Evolutionary conservation across 2,113 vertebrate species (phyloP).

Genomic region (Clarias macrocephalus): DNA sequence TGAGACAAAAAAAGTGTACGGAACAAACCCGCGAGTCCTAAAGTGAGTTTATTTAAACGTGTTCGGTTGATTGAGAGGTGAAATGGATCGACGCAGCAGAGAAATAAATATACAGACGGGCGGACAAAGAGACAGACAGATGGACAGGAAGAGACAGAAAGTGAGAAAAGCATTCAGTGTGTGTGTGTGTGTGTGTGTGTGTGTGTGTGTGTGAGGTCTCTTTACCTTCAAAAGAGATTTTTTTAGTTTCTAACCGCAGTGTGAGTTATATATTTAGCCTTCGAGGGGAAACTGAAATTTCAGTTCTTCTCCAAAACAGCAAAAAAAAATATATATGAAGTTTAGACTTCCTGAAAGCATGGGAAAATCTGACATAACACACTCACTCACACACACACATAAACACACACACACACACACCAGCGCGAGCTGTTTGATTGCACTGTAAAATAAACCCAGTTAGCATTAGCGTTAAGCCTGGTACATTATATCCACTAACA

Average conservation of each 20-base stretch:
- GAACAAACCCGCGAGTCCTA: background rate
- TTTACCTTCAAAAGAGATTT: background rate
- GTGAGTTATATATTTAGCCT: constrained; percentile 9
- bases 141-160: too few relatives aligned
- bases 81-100: background rate
- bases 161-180: background rate
- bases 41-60: background rate
- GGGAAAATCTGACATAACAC: background rate
- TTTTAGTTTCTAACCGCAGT: background rate
- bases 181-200: background rate
- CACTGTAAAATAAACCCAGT: background rate
- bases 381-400: background rate
- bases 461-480: background rate
- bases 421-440: background rate
- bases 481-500: background rate
- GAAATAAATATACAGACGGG: background rate
- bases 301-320: background rate
- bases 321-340: background rate
- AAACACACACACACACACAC: background rate
- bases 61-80: background rate
- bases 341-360: background rate
- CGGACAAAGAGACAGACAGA: background rate
- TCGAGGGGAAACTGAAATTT: background rate
- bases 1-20: background rate
- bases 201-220: background rate